Conservation (phyloP, 2,113 vertebrate genomes). For the Sebastes fasciatus region DNA sequence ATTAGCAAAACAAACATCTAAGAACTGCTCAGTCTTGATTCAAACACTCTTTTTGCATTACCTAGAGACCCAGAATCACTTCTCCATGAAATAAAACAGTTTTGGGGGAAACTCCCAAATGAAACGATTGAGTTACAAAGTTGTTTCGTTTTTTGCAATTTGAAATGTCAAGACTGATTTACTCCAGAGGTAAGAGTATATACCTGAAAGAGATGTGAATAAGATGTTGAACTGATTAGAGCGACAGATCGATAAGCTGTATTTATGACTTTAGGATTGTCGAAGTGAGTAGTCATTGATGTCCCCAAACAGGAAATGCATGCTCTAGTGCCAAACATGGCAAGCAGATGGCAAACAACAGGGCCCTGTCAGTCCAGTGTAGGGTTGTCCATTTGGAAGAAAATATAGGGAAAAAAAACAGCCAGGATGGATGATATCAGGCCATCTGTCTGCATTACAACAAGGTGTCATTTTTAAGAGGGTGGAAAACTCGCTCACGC, state of each 20-base stretch:
- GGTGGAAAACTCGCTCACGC: slow-evolving; percentile 56
- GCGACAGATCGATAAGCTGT: slow-evolving; percentile 1
- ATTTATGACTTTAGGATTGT: slow-evolving; percentile 11
- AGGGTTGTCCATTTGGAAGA: slow-evolving; percentile 57
- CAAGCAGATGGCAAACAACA: slow-evolving; percentile 78
- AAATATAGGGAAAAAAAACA: slow-evolving; percentile 22
- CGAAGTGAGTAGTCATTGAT: slow-evolving; percentile 51
- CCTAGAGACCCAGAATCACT: slow-evolving; percentile 19
- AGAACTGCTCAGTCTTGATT: slow-evolving; percentile 44
- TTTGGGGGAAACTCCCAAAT: slow-evolving; percentile 1
- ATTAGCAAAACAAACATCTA: slow-evolving; percentile 59
- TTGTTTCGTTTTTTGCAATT: slow-evolving; percentile 9
- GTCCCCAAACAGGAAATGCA: slow-evolving; percentile 52
- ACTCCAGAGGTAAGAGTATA: slow-evolving; percentile 7
- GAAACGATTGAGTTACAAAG: not conserved
- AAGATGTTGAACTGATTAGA: slow-evolving; percentile 11
- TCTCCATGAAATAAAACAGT: slow-evolving; percentile 7
- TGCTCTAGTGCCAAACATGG: slow-evolving; percentile 59
- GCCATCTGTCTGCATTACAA: slow-evolving; percentile 75
- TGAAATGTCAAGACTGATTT: slow-evolving; percentile 22
- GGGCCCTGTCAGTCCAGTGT: slow-evolving; percentile 68
- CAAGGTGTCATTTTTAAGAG: slow-evolving; percentile 66
- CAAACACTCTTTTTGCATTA: slow-evolving; percentile 26
- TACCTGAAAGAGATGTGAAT: slow-evolving; percentile 3
- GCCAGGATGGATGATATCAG: slow-evolving; percentile 67